These are phyloP conservation scores for Brachionus sp. DNA, from an alignment of 1,140 invertebrate genomes.

Conservation along the genomic window DNA sequence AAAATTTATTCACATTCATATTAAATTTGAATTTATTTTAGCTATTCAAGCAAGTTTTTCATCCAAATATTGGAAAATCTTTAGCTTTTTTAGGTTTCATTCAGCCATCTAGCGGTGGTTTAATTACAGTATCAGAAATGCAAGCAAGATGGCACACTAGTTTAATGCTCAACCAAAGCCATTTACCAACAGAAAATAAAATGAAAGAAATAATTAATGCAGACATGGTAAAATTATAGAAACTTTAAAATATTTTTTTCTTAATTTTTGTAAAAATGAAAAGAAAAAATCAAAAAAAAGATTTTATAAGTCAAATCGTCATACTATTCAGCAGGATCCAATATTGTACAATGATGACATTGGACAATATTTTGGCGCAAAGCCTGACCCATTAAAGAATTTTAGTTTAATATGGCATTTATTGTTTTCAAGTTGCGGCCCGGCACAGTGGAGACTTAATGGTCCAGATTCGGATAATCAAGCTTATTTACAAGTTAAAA, in stretches of 20 bases:
- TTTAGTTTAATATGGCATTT: conserved; percentile 51
- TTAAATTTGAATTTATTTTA: conserved; percentile 31
- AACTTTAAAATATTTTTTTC: neutral
- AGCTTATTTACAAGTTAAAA: neutral
- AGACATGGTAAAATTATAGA: conserved; percentile 46
- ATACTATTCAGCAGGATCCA: conserved; percentile 56
- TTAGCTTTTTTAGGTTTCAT: conserved; percentile 57
- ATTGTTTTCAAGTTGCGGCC: conserved; percentile 39
- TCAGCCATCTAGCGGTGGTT: conserved; percentile 56
- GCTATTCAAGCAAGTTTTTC: conserved; percentile 57
- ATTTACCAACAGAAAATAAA: conserved; percentile 49
- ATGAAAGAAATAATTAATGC: conserved; percentile 51
- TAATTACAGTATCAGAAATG: conserved; percentile 55
- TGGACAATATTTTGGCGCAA: conserved; percentile 52
- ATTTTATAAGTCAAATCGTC: conserved; percentile 52
- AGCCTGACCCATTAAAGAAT: conserved; percentile 51
- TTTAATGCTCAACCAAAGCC: conserved; percentile 50
- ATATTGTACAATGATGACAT: conserved; percentile 56
- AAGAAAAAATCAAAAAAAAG: conserved; percentile 45
- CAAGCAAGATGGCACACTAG: conserved; percentile 55
- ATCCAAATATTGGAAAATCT: conserved; percentile 51
- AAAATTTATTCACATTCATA: neutral
- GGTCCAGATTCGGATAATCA: neutral
- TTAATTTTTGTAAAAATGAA: neutral
- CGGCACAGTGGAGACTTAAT: conserved; percentile 39